Conservation (phyloP, 2,888 invertebrate species). For the Drosophila aldrichi region DNA sequence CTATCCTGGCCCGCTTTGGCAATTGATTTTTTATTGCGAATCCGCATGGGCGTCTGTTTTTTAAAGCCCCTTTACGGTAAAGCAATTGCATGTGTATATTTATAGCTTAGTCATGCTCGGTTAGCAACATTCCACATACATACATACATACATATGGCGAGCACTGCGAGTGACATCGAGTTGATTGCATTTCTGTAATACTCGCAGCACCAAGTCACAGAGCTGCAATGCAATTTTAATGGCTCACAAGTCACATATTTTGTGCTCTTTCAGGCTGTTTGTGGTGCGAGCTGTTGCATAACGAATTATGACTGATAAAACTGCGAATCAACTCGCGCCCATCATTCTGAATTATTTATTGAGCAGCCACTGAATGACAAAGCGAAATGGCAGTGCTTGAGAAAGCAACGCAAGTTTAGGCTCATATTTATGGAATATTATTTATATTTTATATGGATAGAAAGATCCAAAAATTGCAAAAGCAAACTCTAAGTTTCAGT, state of each 20-base stretch:
- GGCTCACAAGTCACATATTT: slow-evolving; percentile 20
- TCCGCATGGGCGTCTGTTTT: slow-evolving; percentile 38
- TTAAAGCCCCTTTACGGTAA: slow-evolving; percentile 42
- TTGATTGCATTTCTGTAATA: slow-evolving; percentile 53
- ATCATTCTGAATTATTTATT: slow-evolving; percentile 1
- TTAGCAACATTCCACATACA: slow-evolving; percentile 56
- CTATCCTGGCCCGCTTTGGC: slow-evolving; percentile 30
- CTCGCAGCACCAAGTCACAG: slow-evolving; percentile 7
- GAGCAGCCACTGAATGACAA: neutral
- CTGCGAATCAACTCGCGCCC: neutral
- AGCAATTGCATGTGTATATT: slow-evolving; percentile 46
- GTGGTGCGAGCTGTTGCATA: neutral
- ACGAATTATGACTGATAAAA: slow-evolving; percentile 10
- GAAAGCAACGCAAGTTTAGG: neutral
- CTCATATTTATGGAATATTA: neutral
- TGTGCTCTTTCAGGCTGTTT: slow-evolving; percentile 14
- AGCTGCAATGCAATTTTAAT: slow-evolving; percentile 54
- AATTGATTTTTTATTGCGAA: slow-evolving; percentile 71
- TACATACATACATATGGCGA: no score
- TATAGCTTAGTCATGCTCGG: slow-evolving; percentile 63
- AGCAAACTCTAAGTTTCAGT: no score
- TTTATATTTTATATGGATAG: no score
- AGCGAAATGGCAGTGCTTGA: neutral
- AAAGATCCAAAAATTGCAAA: no score
- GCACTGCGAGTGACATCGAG: slow-evolving; percentile 49